Conservation (phyloP, 2,888 invertebrate genomes). For the Clanis bilineata region DNA sequence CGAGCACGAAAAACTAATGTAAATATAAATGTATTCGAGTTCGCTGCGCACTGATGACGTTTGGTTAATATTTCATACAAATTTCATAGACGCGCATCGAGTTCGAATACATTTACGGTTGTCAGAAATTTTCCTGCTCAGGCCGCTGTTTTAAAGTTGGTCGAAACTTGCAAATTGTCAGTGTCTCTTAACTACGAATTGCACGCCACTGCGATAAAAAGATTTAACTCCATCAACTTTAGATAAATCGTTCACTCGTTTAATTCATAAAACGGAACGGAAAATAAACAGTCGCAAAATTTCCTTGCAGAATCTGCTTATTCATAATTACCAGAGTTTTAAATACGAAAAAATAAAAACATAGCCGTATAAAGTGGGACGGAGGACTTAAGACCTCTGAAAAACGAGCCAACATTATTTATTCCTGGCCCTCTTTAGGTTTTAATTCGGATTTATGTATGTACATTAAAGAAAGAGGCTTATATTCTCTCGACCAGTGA, state of each 20-base stretch:
- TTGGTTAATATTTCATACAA: too few relatives aligned
- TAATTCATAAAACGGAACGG: background rate
- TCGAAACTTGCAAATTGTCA: too few relatives aligned
- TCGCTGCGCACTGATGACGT: too few relatives aligned
- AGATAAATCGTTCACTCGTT: too few relatives aligned
- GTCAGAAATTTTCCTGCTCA: too few relatives aligned
- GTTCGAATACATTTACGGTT: too few relatives aligned
- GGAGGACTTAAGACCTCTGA: conserved; percentile 72
- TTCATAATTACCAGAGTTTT: conserved; percentile 70
- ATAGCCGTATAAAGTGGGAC: conserved; percentile 61
- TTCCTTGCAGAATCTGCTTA: conserved; percentile 50
- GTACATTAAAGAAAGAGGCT: conserved; percentile 71
- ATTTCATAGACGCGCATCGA: too few relatives aligned
- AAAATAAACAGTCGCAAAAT: background rate
- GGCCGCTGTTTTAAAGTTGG: too few relatives aligned
- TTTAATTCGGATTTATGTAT: conserved; percentile 79
- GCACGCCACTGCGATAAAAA: too few relatives aligned
- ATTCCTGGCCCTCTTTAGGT: conserved; percentile 67
- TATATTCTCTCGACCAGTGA: conserved; percentile 50
- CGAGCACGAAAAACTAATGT: too few relatives aligned
- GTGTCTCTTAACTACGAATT: too few relatives aligned
- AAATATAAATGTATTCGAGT: too few relatives aligned
- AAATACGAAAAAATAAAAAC: conserved; percentile 69
- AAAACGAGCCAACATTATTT: conserved; percentile 75
- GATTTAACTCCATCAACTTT: background rate